These are phyloP conservation scores for Ephestia elutella DNA, from an alignment of 1,140 invertebrate species.

Conservation along the genomic window DNA sequence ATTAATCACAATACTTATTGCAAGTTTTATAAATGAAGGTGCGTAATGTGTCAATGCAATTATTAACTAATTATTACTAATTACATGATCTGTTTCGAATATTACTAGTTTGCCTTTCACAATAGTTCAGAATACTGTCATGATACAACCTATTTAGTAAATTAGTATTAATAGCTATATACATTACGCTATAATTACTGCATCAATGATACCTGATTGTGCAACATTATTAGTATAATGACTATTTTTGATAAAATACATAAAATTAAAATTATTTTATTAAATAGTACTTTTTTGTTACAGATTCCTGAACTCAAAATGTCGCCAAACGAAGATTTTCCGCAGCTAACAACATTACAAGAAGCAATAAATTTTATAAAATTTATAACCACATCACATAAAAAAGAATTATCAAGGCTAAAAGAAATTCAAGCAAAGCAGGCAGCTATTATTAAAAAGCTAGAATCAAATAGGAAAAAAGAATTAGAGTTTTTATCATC, in stretches of 20 bases:
- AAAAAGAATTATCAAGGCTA: conserved; percentile 55
- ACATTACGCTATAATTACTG: not conserved
- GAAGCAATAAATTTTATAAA: conserved; percentile 64
- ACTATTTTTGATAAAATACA: not conserved
- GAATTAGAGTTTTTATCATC: conserved; percentile 60
- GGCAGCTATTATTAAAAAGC: conserved; percentile 51
- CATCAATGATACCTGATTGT: not conserved
- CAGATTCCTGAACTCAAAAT: conserved; percentile 38
- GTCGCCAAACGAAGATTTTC: conserved; percentile 40
- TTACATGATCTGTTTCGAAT: too few relatives aligned
- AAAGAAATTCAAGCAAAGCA: conserved; percentile 53
- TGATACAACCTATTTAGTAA: not conserved
- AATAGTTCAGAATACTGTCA: not conserved
- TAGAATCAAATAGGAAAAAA: conserved; percentile 59
- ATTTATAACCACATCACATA: conserved; percentile 59
- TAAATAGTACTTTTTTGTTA: conserved; percentile 30
- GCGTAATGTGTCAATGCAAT: too few relatives aligned
- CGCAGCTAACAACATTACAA: conserved; percentile 55
- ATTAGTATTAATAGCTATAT: not conserved
- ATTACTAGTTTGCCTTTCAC: too few relatives aligned
- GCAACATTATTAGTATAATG: not conserved
- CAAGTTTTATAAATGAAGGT: too few relatives aligned
- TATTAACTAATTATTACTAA: too few relatives aligned
- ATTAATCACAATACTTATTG: too few relatives aligned
- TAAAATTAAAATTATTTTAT: not conserved